Evolutionary conservation across 2,113 vertebrate genomes (phyloP).

Genomic region (Rousettus leschenaultii): DNA sequence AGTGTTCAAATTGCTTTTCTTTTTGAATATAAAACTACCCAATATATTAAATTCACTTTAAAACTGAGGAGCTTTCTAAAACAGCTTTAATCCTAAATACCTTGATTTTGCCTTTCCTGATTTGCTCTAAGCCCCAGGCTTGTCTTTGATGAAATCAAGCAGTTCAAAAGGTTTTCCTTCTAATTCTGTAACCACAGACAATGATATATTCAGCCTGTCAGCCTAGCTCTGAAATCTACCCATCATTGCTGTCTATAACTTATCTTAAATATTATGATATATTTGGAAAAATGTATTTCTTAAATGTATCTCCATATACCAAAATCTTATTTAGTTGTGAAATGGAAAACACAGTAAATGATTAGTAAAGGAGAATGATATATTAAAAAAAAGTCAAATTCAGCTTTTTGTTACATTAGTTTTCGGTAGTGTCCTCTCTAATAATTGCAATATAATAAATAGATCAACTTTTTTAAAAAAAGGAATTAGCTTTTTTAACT

Average conservation of each 20-base stretch:
- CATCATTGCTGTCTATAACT: neutral
- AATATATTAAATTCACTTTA: slow-evolving; percentile 19
- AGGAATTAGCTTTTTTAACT: neutral
- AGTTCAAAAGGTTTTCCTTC: slow-evolving; percentile 2
- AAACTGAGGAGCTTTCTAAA: neutral
- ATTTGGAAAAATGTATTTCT: slow-evolving; percentile 14
- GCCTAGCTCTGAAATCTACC: neutral
- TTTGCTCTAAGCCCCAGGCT: neutral
- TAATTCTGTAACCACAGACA: neutral
- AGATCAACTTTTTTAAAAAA: neutral
- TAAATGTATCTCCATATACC: neutral
- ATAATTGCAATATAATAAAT: neutral
- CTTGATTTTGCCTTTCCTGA: slow-evolving; percentile 15
- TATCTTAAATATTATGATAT: neutral
- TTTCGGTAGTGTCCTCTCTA: slow-evolving; percentile 20
- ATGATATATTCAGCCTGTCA: neutral
- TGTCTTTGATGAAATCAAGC: slow-evolving; percentile 18
- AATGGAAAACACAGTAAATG: neutral
- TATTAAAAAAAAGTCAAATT: neutral
- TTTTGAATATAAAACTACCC: neutral
- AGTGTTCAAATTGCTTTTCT: neutral
- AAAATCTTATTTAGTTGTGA: slow-evolving; percentile 1
- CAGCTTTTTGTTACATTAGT: neutral
- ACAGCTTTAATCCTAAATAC: neutral
- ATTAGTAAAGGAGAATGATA: neutral